These are phyloP conservation scores for Ascidia mentula DNA, from an alignment of 23 tunicate genomes.

Conservation along the genomic window DNA sequence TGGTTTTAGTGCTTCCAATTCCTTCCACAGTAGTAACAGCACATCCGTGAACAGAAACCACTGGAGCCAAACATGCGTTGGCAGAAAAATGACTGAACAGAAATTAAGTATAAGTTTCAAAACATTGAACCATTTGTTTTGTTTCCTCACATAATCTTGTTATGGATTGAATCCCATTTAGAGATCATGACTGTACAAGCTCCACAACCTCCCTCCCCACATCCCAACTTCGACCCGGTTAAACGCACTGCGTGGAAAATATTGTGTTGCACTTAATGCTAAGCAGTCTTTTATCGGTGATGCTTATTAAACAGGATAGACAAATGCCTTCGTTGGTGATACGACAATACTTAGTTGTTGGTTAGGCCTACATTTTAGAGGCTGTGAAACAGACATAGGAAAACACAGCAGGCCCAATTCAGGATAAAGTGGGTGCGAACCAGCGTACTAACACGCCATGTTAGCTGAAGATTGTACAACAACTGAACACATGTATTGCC, in stretches of 20 bases:
- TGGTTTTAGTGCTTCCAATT: conserved; percentile 89
- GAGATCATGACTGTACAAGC: conserved; percentile 98
- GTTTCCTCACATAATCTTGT: neutral
- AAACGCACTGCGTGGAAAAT: conserved; percentile 23
- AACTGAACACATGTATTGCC: no score
- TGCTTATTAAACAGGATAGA: no score
- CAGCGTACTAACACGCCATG: no score
- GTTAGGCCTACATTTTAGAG: no score
- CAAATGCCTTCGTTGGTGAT: no score
- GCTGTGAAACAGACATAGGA: no score
- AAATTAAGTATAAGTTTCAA: conserved; percentile 2
- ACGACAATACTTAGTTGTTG: no score
- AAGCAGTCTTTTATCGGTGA: no score
- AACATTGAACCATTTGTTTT: neutral
- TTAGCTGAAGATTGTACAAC: no score
- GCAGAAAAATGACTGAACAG: conserved; percentile 65
- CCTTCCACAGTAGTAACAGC: conserved; percentile 98
- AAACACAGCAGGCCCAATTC: neutral
- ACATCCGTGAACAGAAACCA: conserved; percentile 59
- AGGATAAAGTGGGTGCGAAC: no score
- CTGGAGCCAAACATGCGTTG: conserved; percentile 83
- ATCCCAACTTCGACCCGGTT: conserved; percentile 84
- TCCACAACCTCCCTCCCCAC: conserved; percentile 99
- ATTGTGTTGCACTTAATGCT: no score
- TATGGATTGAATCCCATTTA: conserved; percentile 45